Evolutionary conservation across 2,888 invertebrate genomes (phyloP).

Genomic region (Ectemnius continuus): DNA sequence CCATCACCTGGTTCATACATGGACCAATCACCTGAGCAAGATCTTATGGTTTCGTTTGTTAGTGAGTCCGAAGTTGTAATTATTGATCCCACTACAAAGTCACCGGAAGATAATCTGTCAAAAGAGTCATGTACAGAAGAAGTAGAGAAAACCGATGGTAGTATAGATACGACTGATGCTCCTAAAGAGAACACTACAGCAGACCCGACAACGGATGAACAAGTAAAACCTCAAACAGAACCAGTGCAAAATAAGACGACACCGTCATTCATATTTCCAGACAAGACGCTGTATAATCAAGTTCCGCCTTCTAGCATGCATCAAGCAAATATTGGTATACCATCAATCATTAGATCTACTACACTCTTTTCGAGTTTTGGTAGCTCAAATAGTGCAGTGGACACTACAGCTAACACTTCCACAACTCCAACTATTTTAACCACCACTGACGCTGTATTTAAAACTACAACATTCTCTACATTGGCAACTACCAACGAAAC

Average conservation of each 20-base stretch:
- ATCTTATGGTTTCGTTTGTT: constrained; percentile 76
- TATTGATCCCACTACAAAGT: constrained; percentile 81
- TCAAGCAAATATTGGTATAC: constrained; percentile 70
- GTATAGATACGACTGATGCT: constrained; percentile 25
- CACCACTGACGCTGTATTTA: constrained; percentile 32
- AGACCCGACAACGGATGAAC: constrained; percentile 50
- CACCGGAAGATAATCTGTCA: constrained; percentile 83
- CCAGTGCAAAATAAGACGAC: constrained; percentile 52
- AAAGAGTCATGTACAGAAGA: constrained; percentile 69
- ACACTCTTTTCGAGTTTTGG: constrained; percentile 38
- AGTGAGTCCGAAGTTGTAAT: constrained; percentile 82
- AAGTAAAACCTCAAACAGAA: constrained; percentile 57
- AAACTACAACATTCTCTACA: constrained; percentile 35
- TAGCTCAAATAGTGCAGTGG: constrained; percentile 21
- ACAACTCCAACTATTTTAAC: constrained; percentile 6
- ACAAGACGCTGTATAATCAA: constrained; percentile 61
- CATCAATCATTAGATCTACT: constrained; percentile 61
- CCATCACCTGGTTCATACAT: constrained; percentile 77
- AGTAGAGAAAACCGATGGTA: constrained; percentile 53
- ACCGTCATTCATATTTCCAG: constrained; percentile 57
- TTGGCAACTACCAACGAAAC: constrained; percentile 40
- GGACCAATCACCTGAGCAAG: constrained; percentile 77
- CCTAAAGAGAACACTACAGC: constrained; percentile 64
- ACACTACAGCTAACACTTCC: constrained; percentile 16
- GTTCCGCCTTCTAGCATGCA: constrained; percentile 71